Base-by-base conservation (phyloP, 2,797 vertebrate genomes). In the Clarias laeviceps region DNA sequence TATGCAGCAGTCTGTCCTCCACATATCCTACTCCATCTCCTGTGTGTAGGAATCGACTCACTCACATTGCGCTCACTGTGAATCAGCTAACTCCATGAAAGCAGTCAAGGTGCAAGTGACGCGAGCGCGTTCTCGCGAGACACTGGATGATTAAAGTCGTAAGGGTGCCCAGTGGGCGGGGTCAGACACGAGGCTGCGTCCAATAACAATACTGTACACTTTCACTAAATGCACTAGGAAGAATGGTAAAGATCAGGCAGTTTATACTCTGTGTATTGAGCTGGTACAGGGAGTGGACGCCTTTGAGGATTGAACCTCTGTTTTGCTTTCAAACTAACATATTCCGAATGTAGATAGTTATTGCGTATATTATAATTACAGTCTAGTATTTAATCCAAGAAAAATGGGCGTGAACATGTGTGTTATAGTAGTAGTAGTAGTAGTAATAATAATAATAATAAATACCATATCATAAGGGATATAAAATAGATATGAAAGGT, bases 1-100 rank as follows among this genome's bases (percentile, higher is more conserved):
- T 83, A 57, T 78, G 27, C 29, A 50, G 73, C 72, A 68, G n/a
- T 34, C 32, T 68, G 54, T 64, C 40, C 70, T 88, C 69, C 69
- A 81, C 87, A 89, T 87, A 62, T 80, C 84, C 85, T 76, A 87
- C 17, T 87, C 84, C 68, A 80, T 84, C 54, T 45, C 61, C 82
- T 81, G 37, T 54, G 1, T 24, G 34, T 5, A 14, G 22, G 50
- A 40, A n/a, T 54, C 65, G n/a, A 6, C 37, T 62, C 20, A 1
- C 45, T 64, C 34, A 56, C 66, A 59, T 65, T 17, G n/a, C 73
- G 11, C 54, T 40, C 70, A 81, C 77, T 78, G 37, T 32, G 12
- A 68, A 59, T 14, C 69, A 54, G 37, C 59, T 22, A 57, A 80
- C 72, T 54, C 54, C 57, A 80, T 80, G 59, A 79, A 86, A 82